Percentiles rank a stretch among this genome's conserved stretches.
These are phyloP conservation scores for Drosophila austrosaltans DNA, from an alignment of 2,888 invertebrate species.

Conservation along the genomic window DNA sequence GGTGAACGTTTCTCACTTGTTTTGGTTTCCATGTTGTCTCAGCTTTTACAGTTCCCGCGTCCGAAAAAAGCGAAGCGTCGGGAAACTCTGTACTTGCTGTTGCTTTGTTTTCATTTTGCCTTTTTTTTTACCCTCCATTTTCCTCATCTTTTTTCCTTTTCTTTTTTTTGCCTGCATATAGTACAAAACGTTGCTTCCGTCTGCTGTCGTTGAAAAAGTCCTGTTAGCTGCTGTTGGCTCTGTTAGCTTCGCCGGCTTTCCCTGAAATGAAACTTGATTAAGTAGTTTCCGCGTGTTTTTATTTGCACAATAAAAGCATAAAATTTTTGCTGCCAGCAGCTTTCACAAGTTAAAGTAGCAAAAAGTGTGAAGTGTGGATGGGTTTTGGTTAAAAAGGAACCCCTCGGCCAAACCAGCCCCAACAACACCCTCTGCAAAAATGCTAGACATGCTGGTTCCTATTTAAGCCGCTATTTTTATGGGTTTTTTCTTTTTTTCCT, in stretches of 20 bases:
- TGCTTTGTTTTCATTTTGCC: constrained; percentile 25
- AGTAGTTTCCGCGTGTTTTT: constrained; percentile 81
- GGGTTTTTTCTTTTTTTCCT: constrained; percentile 28
- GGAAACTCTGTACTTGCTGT: constrained; percentile 53
- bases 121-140: constrained; percentile 23
- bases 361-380: constrained; percentile 66
- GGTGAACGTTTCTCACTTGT: constrained; percentile 1
- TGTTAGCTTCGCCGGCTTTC: constrained; percentile 39
- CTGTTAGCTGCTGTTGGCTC: constrained; percentile 2
- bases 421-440: constrained; percentile 33
- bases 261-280: constrained; percentile 74
- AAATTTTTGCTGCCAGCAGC: constrained; percentile 37
- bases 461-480: constrained; percentile 73
- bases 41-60: constrained; percentile 58
- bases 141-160: constrained; percentile 18
- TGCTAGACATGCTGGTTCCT: constrained; percentile 64
- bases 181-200: constrained; percentile 56
- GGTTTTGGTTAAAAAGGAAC: constrained; percentile 33
- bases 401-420: neutral
- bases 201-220: constrained; percentile 4
- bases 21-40: constrained; percentile 57
- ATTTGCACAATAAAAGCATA: constrained; percentile 78
- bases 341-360: constrained; percentile 51
- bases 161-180: constrained; percentile 48
- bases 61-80: constrained; percentile 49